Evolutionary conservation across 2,797 vertebrate genomes (phyloP).

Genomic region (Smutsia temminckii): DNA sequence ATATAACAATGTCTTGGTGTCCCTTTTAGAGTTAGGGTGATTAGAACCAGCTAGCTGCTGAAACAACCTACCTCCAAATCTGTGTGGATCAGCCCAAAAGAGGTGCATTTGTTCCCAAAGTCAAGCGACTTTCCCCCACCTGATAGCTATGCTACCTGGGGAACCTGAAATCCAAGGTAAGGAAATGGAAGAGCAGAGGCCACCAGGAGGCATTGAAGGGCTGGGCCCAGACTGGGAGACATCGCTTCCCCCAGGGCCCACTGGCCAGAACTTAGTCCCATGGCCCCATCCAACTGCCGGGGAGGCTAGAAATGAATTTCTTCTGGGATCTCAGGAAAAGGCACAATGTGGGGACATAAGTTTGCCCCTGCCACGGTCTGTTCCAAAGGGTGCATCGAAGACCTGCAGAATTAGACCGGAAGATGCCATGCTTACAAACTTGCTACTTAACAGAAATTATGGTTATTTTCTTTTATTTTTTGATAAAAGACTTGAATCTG

Average conservation of each 20-base stretch:
- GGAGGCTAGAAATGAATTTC: not conserved
- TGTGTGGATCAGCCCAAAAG: not conserved
- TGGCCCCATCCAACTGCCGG: not conserved
- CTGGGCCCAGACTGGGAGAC: not conserved
- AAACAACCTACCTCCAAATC: not conserved
- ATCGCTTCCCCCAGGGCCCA: accelerated
- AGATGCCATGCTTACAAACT: not conserved
- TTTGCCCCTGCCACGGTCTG: not conserved
- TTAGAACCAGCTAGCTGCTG: too few species aligned
- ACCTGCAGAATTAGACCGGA: not conserved
- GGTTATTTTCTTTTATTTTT: not conserved
- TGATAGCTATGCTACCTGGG: not conserved
- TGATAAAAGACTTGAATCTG: not conserved
- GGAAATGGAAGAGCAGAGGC: too few species aligned
- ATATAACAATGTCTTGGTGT: accelerated
- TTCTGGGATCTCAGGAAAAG: not conserved
- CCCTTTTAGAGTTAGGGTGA: not conserved
- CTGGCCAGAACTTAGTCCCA: not conserved
- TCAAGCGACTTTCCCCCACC: too few species aligned
- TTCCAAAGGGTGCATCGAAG: not conserved
- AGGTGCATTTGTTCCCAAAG: not conserved
- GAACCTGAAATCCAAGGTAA: not conserved
- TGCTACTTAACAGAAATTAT: not conserved
- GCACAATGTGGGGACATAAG: too few species aligned
- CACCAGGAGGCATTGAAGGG: not conserved